Percentiles rank a stretch among this genome's conserved stretches.
Conservation (phyloP, 1,140 invertebrate genomes). For the Scaptomyza pallida region DNA sequence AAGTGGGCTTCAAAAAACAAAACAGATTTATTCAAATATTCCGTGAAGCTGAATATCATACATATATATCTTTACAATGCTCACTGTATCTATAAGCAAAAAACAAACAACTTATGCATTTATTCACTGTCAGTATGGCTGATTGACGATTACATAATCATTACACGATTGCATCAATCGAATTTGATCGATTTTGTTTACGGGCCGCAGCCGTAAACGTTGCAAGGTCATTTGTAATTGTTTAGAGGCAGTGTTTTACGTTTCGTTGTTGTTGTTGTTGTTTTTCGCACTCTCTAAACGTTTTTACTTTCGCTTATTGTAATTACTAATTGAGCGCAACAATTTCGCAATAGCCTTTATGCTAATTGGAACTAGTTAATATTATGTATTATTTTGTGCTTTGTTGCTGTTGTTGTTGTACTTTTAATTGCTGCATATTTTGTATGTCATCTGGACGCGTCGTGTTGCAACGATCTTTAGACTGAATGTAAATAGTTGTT, state of each 20-base stretch:
- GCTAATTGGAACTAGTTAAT: conserved; percentile 7
- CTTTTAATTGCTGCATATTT: conserved; percentile 11
- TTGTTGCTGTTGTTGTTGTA: conserved; percentile 3
- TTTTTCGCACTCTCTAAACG: conserved; percentile 46
- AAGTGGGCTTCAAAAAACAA: neutral
- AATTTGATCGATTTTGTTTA: conserved; percentile 49
- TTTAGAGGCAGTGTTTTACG: conserved; percentile 2
- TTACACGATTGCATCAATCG: conserved; percentile 40
- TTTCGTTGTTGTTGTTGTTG: conserved; percentile 14
- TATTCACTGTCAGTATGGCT: conserved; percentile 35
- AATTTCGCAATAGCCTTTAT: conserved; percentile 24
- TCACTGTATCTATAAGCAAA: neutral
- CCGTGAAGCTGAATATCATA: no score
- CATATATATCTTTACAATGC: neutral
- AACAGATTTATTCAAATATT: neutral
- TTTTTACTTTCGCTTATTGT: conserved; percentile 60
- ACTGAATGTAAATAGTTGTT: conserved; percentile 1
- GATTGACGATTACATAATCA: conserved; percentile 41
- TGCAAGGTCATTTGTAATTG: conserved; percentile 50
- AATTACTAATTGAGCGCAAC: conserved; percentile 31
- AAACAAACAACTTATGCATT: conserved; percentile 17
- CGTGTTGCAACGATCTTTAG: conserved; percentile 5
- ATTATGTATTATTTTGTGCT: conserved; percentile 7
- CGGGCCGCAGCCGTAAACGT: conserved; percentile 8
- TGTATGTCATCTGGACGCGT: conserved; percentile 4